phyloP scores from a whole-genome alignment of 2,888 invertebrate species.

The Zygothrica quintamaculata region DNA sequence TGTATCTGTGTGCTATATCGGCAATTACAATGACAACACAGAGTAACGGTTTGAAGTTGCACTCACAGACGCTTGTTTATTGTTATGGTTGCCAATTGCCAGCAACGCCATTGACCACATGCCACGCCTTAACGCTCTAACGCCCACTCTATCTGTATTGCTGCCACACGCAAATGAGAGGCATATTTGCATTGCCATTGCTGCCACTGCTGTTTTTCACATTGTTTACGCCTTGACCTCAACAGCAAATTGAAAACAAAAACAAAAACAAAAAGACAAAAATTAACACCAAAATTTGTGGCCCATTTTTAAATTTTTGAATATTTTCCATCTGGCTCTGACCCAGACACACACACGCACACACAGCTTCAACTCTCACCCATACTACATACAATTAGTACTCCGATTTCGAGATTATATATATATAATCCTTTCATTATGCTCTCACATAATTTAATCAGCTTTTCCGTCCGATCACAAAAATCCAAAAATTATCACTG shows the following conservation, averaged over 20 bases:
- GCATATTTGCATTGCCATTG: constrained; percentile 34
- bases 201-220: constrained; percentile 16
- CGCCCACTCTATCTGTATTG: not conserved
- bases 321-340: constrained; percentile 11
- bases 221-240: constrained; percentile 49
- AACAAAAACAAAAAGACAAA: constrained; percentile 8
- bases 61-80: constrained; percentile 38
- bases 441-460: too few relatives aligned
- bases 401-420: too few relatives aligned
- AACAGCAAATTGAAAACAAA: constrained; percentile 3
- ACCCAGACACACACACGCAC: not conserved
- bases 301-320: constrained; percentile 13
- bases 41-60: constrained; percentile 15
- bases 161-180: constrained; percentile 24
- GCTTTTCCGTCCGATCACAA: too few relatives aligned
- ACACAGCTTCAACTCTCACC: not conserved
- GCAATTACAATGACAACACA: constrained; percentile 47
- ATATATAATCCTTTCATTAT: too few relatives aligned
- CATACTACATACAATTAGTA: not conserved
- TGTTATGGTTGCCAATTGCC: constrained; percentile 53
- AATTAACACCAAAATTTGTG: constrained; percentile 5
- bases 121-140: constrained; percentile 1
- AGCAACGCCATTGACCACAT: constrained; percentile 10
- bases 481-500: too few relatives aligned
- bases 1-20: constrained; percentile 44